Conservation (phyloP, 2,888 invertebrate genomes). For the Coleophora flavipennella region DNA sequence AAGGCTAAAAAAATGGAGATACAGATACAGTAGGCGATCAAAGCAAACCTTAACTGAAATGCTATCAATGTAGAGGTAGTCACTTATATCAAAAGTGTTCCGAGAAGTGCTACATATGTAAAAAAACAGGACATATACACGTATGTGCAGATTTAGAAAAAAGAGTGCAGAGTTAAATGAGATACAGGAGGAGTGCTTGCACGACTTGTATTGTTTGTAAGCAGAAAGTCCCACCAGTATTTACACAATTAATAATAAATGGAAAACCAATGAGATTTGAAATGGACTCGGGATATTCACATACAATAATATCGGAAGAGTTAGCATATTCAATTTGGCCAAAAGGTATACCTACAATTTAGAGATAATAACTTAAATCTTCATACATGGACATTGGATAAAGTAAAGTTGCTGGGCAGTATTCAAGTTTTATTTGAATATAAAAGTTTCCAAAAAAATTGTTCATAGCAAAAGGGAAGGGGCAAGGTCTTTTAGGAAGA, state of each 20-base stretch:
- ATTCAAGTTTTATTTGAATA: no score
- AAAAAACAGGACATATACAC: background rate
- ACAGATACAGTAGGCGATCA: background rate
- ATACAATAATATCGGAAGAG: background rate
- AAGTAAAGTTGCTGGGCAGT: no score
- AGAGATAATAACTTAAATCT: background rate
- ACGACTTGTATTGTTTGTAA: background rate
- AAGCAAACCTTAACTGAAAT: background rate
- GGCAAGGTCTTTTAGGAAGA: no score
- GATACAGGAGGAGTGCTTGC: background rate
- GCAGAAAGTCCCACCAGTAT: background rate
- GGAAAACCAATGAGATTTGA: no score
- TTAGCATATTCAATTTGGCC: background rate
- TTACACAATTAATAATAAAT: no score
- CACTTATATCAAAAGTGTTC: no score
- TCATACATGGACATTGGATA: background rate
- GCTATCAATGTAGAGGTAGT: background rate
- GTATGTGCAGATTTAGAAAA: background rate
- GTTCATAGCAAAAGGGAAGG: no score
- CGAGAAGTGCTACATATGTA: background rate
- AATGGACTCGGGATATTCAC: background rate
- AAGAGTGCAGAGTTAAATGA: no score
- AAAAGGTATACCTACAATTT: no score
- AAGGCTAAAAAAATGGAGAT: no score
- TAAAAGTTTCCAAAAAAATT: no score